Evolutionary conservation across 2,113 vertebrate genomes (phyloP), one percentile per base, ranked within the genome.

Genomic region (Tor tambroides): DNA sequence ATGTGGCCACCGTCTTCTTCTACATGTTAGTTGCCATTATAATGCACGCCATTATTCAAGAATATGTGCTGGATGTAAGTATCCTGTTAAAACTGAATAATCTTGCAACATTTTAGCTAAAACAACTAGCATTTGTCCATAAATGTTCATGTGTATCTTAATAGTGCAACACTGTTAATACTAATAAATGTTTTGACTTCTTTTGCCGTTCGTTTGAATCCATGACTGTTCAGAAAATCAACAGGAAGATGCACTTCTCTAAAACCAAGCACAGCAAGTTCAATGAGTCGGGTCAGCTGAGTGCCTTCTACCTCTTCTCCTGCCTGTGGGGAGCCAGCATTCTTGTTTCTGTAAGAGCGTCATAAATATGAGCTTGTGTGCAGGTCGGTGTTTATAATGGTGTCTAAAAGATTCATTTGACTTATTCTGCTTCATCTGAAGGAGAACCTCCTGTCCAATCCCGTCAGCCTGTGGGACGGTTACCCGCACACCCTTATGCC

Each of bases 191-290:
- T 26, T 80, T 61, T 56, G 10, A 3, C 35, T 46, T 77, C 14
- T n/a, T 72, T 84, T 41, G 2, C 21, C 26, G 19, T 43, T 67
- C 61, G 54, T 43, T 35, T 2, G 8, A 23, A 80, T 86, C 86
- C 3, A 2, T 80, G 4, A 21, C 41, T 61, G 43, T 81, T 17
- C 93, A 99, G 98, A 99, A 99, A 97, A 97, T 99, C 92, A 99
- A 98, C 94, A 96, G 97, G 91, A 97, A 97, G 95, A 99, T 99
- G 96, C 98, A 99, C 90, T 99, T 99, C 94, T 99, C 98, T 87
- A 99, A 99, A 95, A 99, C 98, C 38, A 99, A 99, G 49, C 98
- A 99, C 93, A 99, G 98, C 97, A 99, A 99, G 94, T 99, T 99
- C 93, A 99, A 99, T 65, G 98, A 99, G 91, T 99, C 98, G 11